A percentile compares a stretch with the other conserved stretches of the same genome.
phyloP scores from a whole-genome alignment of 2,113 vertebrate genomes.

The Stegastes partitus region DNA sequence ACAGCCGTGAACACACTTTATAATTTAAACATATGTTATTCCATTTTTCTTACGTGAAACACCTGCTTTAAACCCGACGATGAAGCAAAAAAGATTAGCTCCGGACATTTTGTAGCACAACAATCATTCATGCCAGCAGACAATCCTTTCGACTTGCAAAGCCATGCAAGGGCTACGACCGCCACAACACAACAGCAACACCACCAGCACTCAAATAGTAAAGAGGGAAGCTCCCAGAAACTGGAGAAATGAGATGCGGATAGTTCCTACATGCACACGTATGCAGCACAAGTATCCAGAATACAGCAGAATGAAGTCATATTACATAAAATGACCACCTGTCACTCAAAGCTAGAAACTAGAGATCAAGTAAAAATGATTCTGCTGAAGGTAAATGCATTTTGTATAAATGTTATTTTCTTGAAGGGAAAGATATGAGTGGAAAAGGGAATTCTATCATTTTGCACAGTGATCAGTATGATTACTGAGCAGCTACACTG shows the following conservation, averaged over 20 bases:
- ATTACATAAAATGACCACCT: not conserved
- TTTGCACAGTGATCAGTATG: not conserved
- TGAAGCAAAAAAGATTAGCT: not conserved
- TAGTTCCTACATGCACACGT: conserved; percentile 28
- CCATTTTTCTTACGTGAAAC: not conserved
- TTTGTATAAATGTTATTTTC: not conserved
- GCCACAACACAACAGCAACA: conserved; percentile 31
- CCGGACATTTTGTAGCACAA: not conserved
- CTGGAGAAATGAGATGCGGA: not conserved
- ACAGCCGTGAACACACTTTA: not conserved
- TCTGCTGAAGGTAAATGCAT: not conserved
- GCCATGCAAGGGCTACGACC: conserved; percentile 63
- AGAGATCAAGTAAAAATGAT: not conserved
- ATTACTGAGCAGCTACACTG: not conserved
- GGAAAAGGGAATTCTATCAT: not conserved
- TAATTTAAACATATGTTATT: not conserved
- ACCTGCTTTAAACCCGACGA: not conserved
- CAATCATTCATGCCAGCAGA: conserved; percentile 2
- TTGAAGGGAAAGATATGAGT: not conserved
- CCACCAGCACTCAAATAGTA: not conserved
- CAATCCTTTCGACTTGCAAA: conserved; percentile 39
- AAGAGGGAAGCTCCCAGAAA: not conserved
- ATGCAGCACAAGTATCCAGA: conserved; percentile 9
- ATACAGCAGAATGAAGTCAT: not conserved
- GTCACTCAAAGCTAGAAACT: not conserved